Evolutionary conservation across 1,140 invertebrate species (phyloP).

Genomic region (Nilaparvata lugens): DNA sequence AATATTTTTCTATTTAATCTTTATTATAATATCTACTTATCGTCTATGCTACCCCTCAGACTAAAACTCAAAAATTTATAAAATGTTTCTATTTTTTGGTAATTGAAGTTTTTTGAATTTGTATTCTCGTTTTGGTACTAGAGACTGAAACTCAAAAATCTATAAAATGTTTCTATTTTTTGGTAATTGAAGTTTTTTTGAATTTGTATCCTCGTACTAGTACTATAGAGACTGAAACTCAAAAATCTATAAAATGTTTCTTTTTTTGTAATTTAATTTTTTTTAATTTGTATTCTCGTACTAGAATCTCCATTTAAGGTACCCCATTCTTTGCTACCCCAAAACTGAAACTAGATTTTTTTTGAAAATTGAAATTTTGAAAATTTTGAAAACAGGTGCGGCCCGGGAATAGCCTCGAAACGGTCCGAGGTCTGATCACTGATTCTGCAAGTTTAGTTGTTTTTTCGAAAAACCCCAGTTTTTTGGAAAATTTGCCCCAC

Average conservation of each 20-base stretch:
- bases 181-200: background rate
- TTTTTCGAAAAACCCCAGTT: background rate
- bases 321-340: background rate
- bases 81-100: too few species aligned
- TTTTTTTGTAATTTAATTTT: background rate
- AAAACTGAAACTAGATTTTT: background rate
- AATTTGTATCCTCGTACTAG: background rate
- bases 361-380: background rate
- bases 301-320: background rate
- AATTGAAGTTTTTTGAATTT: background rate
- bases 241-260: background rate
- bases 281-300: background rate
- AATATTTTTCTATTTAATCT: too few species aligned
- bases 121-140: background rate
- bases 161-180: too few species aligned
- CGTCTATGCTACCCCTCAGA: too few species aligned
- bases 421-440: conserved; percentile 9
- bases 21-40: too few species aligned
- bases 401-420: conserved; percentile 8
- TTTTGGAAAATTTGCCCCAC: background rate
- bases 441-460: background rate
- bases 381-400: conserved; percentile 9
- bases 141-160: too few species aligned
- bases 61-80: too few species aligned
- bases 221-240: background rate